phyloP scores from a whole-genome alignment of 2,888 invertebrate genomes.

The Heliconius ethilla region DNA sequence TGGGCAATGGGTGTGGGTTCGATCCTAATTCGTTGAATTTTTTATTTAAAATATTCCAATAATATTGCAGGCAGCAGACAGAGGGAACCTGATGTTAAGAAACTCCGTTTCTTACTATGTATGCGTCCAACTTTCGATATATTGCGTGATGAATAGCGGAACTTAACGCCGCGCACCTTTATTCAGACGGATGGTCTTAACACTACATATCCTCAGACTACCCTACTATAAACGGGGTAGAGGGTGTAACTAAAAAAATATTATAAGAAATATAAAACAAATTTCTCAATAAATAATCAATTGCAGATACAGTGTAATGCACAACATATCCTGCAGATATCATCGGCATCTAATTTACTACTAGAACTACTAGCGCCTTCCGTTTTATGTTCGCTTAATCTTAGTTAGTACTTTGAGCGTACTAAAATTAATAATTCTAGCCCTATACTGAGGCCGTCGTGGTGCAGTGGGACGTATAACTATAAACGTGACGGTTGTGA shows the following conservation, averaged over 20 bases:
- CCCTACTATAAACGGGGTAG: background rate
- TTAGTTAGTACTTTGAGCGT: conserved; percentile 7
- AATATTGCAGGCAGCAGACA: too few relatives aligned
- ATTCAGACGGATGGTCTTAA: background rate
- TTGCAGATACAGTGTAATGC: conserved; percentile 24
- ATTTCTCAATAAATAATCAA: conserved; percentile 14
- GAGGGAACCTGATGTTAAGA: too few relatives aligned
- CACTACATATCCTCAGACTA: background rate
- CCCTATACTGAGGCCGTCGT: background rate
- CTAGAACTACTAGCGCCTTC: conserved; percentile 53
- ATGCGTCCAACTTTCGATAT: too few relatives aligned
- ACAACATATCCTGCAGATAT: conserved; percentile 48
- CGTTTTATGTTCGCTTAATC: conserved; percentile 53
- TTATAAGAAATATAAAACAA: background rate
- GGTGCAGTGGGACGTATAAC: background rate
- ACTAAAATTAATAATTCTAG: background rate
- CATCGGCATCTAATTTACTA: conserved; percentile 48
- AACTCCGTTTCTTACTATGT: too few relatives aligned
- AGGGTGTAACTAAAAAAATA: background rate
- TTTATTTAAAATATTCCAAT: too few relatives aligned
- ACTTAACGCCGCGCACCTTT: too few relatives aligned
- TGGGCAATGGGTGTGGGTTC: background rate
- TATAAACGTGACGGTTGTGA: background rate
- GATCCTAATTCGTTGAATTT: background rate
- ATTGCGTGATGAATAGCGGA: too few relatives aligned